phyloP scores from a whole-genome alignment of 1,140 invertebrate species.

The Bombyx mori region DNA sequence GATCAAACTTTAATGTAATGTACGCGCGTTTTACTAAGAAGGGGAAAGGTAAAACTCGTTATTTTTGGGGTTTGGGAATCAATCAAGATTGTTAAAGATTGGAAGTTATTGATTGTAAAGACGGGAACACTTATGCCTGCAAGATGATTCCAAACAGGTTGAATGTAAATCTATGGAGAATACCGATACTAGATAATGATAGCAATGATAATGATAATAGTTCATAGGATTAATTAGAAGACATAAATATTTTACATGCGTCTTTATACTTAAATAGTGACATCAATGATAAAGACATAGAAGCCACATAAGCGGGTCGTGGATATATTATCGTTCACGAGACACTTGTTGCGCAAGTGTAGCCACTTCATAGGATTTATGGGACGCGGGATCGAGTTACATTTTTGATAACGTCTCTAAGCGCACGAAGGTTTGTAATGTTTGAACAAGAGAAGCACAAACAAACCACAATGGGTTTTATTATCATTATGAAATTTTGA shows the following conservation, averaged over 20 bases:
- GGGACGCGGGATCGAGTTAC: slow-evolving; percentile 51
- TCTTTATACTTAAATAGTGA: no score
- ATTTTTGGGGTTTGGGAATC: slow-evolving; percentile 19
- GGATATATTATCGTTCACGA: slow-evolving; percentile 25
- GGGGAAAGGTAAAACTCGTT: slow-evolving; percentile 13
- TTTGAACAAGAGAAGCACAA: no score
- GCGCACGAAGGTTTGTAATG: neutral
- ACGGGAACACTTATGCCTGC: slow-evolving; percentile 13
- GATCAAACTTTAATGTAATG: slow-evolving; percentile 36
- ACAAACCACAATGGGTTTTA: no score
- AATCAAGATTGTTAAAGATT: neutral
- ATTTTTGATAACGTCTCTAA: slow-evolving; percentile 51
- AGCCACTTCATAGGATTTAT: slow-evolving; percentile 53
- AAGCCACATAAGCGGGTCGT: slow-evolving; percentile 16
- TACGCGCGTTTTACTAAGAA: slow-evolving; percentile 17
- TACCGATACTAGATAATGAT: no score
- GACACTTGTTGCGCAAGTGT: slow-evolving; percentile 54
- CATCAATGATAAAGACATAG: no score
- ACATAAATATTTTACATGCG: no score
- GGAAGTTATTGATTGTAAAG: slow-evolving; percentile 22
- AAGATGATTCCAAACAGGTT: no score
- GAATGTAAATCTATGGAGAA: no score
- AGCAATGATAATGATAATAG: no score
- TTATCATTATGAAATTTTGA: no score
- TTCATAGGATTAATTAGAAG: no score